phyloP scores from a whole-genome alignment of 2,888 invertebrate species.

The Lysandra coridon region DNA sequence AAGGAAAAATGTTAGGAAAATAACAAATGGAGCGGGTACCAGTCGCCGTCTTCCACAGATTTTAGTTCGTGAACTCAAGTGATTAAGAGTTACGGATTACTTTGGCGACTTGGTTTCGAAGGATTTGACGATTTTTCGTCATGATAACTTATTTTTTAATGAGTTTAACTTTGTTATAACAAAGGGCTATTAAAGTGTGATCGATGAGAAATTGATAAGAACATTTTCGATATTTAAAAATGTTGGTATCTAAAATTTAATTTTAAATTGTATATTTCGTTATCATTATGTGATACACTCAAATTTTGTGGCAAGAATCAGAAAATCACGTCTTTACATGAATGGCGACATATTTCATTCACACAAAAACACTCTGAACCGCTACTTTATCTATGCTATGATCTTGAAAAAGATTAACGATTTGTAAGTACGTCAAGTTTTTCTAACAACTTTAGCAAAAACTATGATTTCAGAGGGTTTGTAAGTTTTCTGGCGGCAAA shows the following conservation, averaged over 20 bases:
- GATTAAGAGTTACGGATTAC: slow-evolving; percentile 33
- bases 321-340: too few relatives aligned
- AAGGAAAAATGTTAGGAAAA: slow-evolving; percentile 39
- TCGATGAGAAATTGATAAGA: neutral
- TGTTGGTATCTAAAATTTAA: too few relatives aligned
- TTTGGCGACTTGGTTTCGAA: slow-evolving; percentile 21
- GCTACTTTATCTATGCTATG: neutral
- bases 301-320: too few relatives aligned
- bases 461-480: neutral
- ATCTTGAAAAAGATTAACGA: slow-evolving; percentile 13
- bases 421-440: neutral
- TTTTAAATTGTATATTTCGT: too few relatives aligned
- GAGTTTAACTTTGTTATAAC: neutral
- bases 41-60: slow-evolving; percentile 41
- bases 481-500: neutral
- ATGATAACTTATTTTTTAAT: neutral
- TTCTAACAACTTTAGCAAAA: neutral
- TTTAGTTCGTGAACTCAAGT: slow-evolving; percentile 36
- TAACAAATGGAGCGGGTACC: slow-evolving; percentile 43
- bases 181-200: neutral
- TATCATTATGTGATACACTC: too few relatives aligned
- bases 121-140: too few relatives aligned
- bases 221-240: neutral
- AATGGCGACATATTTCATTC: neutral
- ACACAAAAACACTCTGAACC: neutral